Base-by-base conservation (phyloP, 2,113 vertebrate genomes). In the Oreochromis tanganicae region DNA sequence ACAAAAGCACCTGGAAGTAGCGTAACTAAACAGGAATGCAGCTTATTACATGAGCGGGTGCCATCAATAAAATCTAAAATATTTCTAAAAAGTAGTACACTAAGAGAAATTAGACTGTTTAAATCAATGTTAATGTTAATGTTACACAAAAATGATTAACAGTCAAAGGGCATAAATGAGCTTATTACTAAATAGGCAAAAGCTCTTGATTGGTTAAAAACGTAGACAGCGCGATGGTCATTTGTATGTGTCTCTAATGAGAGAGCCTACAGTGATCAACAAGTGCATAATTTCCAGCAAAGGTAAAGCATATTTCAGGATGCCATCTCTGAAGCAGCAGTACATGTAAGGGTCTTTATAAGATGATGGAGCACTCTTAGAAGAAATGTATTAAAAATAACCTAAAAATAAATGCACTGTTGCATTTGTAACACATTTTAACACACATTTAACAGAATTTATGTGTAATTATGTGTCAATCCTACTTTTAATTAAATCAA, bases 1-100 rank as follows among this genome's bases (percentile, higher is more conserved):
- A 87, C 55, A 34, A 75, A 86, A 86, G 91, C 94, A 95, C 91
- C 93, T 93, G 94, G 93, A 93, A 29, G 80, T 55, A 87, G 88
- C 36, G 83, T 90, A 87, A 87, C 89, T 54, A 85, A 91, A 81
- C 43, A 89, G 83, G 82, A 94, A 94, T 93, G 85, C 71, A 80
- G 52, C 52, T 61, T 19, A 57, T 17, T 21, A 61, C 46, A n/a
- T 12, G 57, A 71, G 59, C 27, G 46, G 73, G 63, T 79, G 57
- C 32, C 16, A 86, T n/a, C 73, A 81, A 27, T 73, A 41, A 1
- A 38, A 27, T 16, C 68, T 12, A 9, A 9, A 66, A 6, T 5
- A 66, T 66, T 66, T 29, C n/a, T 5, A 66, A 81, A 81, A 54
- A 12, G 36, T 4, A 57, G 8, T n/a, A 57, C 59, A 46, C 24